phyloP scores from a whole-genome alignment of 2,888 invertebrate genomes.

The Bhutanitis thaidina region DNA sequence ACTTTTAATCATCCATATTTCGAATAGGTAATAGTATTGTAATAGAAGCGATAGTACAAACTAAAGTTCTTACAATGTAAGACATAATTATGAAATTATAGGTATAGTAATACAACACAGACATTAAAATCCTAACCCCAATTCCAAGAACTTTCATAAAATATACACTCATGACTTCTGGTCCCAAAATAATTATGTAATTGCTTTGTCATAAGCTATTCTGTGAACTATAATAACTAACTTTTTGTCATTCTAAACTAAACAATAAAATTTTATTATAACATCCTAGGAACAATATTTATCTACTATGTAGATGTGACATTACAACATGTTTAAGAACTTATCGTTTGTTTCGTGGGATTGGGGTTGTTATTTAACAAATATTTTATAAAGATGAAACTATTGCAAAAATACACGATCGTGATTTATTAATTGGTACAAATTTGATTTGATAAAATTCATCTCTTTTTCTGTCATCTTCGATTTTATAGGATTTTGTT shows the following conservation, averaged over 20 bases:
- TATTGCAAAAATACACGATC: no score
- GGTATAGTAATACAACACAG: no score
- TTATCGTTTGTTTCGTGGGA: not conserved
- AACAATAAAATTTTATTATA: not conserved
- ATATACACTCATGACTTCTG: constrained; percentile 3
- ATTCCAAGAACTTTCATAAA: constrained; percentile 7
- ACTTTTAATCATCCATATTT: no score
- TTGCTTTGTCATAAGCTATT: not conserved
- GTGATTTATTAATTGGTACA: no score
- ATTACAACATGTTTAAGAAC: no score
- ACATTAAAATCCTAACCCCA: constrained; percentile 10
- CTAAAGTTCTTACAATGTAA: no score
- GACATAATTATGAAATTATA: no score
- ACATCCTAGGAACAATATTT: constrained; percentile 6
- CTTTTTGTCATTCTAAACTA: not conserved
- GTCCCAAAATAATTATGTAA: constrained; percentile 21
- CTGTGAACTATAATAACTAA: not conserved
- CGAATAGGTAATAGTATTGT: no score
- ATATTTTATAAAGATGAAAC: not conserved
- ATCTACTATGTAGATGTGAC: constrained; percentile 1
- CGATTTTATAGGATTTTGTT: no score
- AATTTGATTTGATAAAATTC: no score
- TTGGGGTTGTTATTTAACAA: not conserved
- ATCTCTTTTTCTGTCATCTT: no score
- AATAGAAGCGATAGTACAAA: no score